These are phyloP conservation scores for Orius insidiosus DNA, from an alignment of 1,140 invertebrate genomes.

Conservation along the genomic window DNA sequence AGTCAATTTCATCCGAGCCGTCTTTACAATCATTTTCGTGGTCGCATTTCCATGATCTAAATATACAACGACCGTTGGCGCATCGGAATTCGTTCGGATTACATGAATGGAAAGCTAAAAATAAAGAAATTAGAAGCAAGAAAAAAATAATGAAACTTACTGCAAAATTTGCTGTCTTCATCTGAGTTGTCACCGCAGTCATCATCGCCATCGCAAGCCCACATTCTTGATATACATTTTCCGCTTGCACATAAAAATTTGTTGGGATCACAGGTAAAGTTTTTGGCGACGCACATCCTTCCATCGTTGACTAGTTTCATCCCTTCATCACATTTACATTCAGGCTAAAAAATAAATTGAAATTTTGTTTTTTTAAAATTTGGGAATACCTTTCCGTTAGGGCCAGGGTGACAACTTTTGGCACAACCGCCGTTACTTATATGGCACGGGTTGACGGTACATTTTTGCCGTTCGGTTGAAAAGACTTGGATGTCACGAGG, in stretches of 20 bases:
- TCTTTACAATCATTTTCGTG: constrained; percentile 92
- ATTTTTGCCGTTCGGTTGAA: constrained; percentile 60
- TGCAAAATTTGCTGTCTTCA: constrained; percentile 81
- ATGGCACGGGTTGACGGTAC: constrained; percentile 67
- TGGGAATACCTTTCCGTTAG: constrained; percentile 44
- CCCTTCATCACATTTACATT: constrained; percentile 73
- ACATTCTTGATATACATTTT: constrained; percentile 86
- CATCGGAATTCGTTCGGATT: constrained; percentile 85
- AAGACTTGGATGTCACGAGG: constrained; percentile 83
- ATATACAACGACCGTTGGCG: constrained; percentile 85
- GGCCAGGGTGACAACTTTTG: constrained; percentile 79
- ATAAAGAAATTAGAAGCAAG: constrained; percentile 11
- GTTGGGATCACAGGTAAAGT: constrained; percentile 68
- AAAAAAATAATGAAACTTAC: constrained; percentile 40
- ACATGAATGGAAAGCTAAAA: constrained; percentile 75
- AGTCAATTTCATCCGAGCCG: constrained; percentile 80
- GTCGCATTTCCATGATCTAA: constrained; percentile 87
- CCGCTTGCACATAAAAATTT: constrained; percentile 91
- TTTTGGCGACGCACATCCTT: constrained; percentile 74
- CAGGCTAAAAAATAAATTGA: constrained; percentile 29
- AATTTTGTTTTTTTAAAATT: background rate
- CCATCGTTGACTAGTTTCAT: constrained; percentile 82
- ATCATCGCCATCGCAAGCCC: constrained; percentile 87
- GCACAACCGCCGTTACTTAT: constrained; percentile 93
- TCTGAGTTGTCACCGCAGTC: constrained; percentile 90